phyloP scores from a whole-genome alignment of 92 coral and sea anemone species.

The Micromussa lordhowensis region DNA sequence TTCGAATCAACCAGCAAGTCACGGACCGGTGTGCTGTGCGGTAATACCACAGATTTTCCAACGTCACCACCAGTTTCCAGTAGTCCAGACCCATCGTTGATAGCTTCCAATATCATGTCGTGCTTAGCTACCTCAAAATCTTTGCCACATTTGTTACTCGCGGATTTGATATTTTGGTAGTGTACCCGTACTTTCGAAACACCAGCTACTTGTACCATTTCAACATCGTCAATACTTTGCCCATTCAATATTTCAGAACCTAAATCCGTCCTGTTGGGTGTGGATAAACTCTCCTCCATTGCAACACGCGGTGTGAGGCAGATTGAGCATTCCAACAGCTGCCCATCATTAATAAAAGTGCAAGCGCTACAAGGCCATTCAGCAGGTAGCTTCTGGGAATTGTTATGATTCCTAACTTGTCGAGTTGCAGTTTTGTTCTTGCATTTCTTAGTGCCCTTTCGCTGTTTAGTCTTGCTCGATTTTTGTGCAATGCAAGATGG shows the following conservation, averaged over 20 bases:
- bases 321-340: conserved; percentile 77
- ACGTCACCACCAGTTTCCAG: background rate
- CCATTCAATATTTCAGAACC: background rate
- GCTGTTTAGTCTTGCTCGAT: background rate
- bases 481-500: background rate
- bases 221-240: background rate
- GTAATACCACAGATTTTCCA: background rate
- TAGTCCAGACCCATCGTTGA: background rate
- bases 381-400: conserved; percentile 17
- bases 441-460: conserved; percentile 9
- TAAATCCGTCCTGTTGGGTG: background rate
- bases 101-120: background rate
- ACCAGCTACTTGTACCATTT: background rate
- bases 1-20: background rate
- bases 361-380: conserved; percentile 79
- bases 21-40: background rate
- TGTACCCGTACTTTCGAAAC: background rate
- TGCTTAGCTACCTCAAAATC: background rate
- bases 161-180: background rate
- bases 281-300: background rate
- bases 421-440: conserved; percentile 8
- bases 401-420: background rate
- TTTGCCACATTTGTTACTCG: background rate
- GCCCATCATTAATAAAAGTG: conserved; percentile 80
- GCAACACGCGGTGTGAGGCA: conserved; percentile 72